phyloP scores from a whole-genome alignment of 53 echinoderm and acorn worm genomes.

The Arbacia lixula region DNA sequence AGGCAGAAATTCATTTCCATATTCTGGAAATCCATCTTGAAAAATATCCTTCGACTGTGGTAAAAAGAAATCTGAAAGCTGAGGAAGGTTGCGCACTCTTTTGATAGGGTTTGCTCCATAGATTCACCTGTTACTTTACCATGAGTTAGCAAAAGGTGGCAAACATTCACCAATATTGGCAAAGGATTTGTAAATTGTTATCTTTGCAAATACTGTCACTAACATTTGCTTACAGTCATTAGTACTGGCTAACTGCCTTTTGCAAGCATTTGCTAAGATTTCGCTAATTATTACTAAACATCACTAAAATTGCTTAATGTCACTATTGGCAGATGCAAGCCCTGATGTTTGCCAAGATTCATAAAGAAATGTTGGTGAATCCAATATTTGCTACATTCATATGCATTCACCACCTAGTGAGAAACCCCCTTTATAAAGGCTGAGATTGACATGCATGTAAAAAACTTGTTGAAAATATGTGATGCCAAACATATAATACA shows the following conservation, averaged over 20 bases:
- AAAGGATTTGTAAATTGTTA: conserved; percentile 14
- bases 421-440: too few species aligned
- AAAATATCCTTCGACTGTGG: not conserved
- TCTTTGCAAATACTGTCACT: conserved; percentile 7
- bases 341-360: too few species aligned
- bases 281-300: too few species aligned
- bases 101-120: not conserved
- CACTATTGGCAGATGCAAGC: too few species aligned
- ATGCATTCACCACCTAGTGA: too few species aligned
- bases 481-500: too few species aligned
- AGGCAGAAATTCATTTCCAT: conserved; percentile 26
- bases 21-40: conserved; percentile 17
- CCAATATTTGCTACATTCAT: too few species aligned
- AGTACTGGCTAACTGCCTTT: conserved; percentile 9
- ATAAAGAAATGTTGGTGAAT: too few species aligned
- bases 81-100: not conserved
- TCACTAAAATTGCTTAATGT: too few species aligned
- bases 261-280: not conserved
- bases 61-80: not conserved
- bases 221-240: not conserved
- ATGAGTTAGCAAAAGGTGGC: conserved; percentile 1
- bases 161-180: conserved; percentile 23
- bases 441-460: too few species aligned
- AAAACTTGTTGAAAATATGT: too few species aligned
- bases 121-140: conserved; percentile 1